Evolutionary conservation across 2,797 vertebrate genomes (phyloP).

Genomic region (Chloroceryle amazona): DNA sequence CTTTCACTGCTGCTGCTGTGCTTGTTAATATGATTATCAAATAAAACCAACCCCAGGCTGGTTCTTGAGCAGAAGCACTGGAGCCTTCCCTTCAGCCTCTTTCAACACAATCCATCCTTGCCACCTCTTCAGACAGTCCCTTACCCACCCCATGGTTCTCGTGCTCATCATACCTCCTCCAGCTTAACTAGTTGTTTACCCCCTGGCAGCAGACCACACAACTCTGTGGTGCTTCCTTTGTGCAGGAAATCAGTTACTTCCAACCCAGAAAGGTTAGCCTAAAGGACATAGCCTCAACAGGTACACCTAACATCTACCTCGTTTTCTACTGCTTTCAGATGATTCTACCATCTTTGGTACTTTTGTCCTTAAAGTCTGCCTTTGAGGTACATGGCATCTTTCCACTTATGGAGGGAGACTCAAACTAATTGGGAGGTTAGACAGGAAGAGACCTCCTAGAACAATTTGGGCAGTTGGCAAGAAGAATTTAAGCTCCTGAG

Average conservation of each 20-base stretch:
- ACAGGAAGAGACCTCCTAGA: neutral
- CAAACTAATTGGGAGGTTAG: neutral
- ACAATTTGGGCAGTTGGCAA: neutral
- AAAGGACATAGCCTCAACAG: neutral
- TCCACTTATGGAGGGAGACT: neutral
- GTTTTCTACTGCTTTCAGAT: neutral
- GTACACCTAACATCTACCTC: neutral
- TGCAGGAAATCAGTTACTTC: neutral
- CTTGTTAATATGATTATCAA: neutral
- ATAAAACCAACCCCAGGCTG: neutral
- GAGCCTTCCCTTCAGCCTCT: neutral
- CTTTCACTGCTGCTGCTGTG: neutral
- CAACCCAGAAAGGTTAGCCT: neutral
- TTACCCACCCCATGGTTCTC: neutral
- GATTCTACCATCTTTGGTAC: neutral
- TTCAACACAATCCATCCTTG: neutral
- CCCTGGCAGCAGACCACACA: fast-evolving
- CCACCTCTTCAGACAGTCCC: neutral
- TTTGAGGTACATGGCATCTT: neutral
- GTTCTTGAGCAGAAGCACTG: neutral
- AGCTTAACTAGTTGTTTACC: neutral
- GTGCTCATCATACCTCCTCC: neutral
- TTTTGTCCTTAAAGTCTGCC: neutral
- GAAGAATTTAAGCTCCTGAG: neutral
- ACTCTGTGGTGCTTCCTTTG: neutral